Conservation (phyloP, 2,113 vertebrate genomes). For the Equus przewalskii region DNA sequence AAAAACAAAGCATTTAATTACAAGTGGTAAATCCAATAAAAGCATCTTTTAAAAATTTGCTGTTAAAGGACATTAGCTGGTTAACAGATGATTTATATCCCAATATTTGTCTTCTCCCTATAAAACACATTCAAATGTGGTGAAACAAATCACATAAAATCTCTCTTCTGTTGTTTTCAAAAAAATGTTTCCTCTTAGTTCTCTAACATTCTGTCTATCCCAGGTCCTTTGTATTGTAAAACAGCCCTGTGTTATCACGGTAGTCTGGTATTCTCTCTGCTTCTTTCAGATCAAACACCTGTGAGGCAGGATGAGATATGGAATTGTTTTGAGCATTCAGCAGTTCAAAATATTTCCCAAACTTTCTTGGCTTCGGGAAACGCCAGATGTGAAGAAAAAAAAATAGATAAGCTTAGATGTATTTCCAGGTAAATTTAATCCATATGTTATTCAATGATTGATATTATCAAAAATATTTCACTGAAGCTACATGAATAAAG, state of each 20-base stretch:
- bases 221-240: neutral
- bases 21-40: conserved; percentile 8
- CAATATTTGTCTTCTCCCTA: neutral
- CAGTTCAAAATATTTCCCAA: conserved; percentile 55
- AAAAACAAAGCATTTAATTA: conserved; percentile 24
- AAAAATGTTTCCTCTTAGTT: neutral
- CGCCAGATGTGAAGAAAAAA: conserved; percentile 55
- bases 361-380: conserved; percentile 63
- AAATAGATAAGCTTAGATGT: conserved; percentile 48
- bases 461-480: conserved; percentile 56
- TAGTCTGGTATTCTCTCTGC: neutral
- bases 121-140: conserved; percentile 46
- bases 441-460: conserved; percentile 36
- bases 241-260: neutral
- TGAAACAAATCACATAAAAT: neutral
- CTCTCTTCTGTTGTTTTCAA: neutral
- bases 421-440: conserved; percentile 65
- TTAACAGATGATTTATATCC: conserved; percentile 1
- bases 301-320: conserved; percentile 19
- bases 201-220: neutral
- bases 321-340: conserved; percentile 51
- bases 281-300: conserved; percentile 31
- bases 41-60: conserved; percentile 47
- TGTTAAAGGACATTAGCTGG: conserved; percentile 26
- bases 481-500: neutral